phyloP scores from a whole-genome alignment of 2,797 vertebrate species.

The Parotocinclus haroldoi region DNA sequence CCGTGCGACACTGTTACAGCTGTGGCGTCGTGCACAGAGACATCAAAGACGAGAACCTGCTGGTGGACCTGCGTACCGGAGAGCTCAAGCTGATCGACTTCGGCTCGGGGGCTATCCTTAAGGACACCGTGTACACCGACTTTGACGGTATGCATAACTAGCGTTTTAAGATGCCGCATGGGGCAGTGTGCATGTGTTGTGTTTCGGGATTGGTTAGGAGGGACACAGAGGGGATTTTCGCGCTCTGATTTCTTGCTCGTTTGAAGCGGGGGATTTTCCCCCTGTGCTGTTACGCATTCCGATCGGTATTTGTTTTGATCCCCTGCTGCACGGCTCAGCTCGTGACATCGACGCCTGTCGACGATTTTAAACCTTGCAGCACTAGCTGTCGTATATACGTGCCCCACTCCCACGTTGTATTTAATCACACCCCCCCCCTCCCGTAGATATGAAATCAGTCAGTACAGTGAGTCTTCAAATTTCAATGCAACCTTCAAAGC shows the following conservation, averaged over 20 bases:
- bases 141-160: constrained; percentile 79
- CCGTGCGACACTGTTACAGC: constrained; percentile 89
- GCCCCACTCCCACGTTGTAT: background rate
- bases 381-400: background rate
- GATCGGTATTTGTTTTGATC: background rate
- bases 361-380: background rate
- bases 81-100: constrained; percentile 97
- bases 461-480: background rate
- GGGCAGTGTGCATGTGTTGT: background rate
- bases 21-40: constrained; percentile 92
- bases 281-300: background rate
- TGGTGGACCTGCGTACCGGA: constrained; percentile 88
- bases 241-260: constrained; percentile 11
- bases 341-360: constrained; percentile 11
- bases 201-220: background rate
- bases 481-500: background rate
- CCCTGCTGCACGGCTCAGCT: background rate
- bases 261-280: constrained; percentile 9
- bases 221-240: background rate
- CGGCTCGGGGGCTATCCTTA: constrained; percentile 91
- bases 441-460: constrained; percentile 11
- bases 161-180: no score
- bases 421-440: no score
- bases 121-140: constrained; percentile 96
- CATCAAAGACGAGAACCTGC: constrained; percentile 95